Evolutionary conservation across 2,888 invertebrate species (phyloP).

Genomic region (Alviniconcha strummeri): DNA sequence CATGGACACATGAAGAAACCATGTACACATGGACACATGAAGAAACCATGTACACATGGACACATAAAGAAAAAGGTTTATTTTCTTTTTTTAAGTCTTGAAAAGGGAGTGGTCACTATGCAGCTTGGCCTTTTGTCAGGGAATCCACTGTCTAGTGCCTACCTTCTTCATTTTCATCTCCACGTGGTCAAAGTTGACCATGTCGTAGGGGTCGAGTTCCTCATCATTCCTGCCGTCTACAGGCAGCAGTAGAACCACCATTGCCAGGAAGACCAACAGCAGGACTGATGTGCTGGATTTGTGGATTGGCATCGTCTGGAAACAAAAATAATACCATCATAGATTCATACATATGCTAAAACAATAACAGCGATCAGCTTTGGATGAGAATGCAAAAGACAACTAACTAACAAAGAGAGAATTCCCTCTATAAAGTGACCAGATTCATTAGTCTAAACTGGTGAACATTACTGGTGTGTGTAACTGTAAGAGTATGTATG

Average conservation of each 20-base stretch:
- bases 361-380: neutral
- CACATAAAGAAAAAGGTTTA: too few relatives aligned
- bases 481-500: too few relatives aligned
- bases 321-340: neutral
- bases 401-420: neutral
- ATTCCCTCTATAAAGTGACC: neutral
- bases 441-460: too few relatives aligned
- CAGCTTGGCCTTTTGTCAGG: too few relatives aligned
- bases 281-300: neutral
- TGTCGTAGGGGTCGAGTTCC: constrained; percentile 38
- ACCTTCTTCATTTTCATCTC: constrained; percentile 34
- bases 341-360: neutral
- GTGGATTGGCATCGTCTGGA: neutral
- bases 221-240: neutral
- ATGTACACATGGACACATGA: too few relatives aligned
- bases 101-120: too few relatives aligned
- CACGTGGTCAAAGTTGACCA: constrained; percentile 36
- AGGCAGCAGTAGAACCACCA: neutral
- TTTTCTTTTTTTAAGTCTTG: too few relatives aligned
- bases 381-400: neutral
- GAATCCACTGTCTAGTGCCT: neutral
- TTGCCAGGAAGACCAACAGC: neutral
- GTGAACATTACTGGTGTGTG: too few relatives aligned
- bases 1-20: too few relatives aligned
- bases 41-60: too few relatives aligned